These are phyloP conservation scores for Tachystola acroxantha DNA, from an alignment of 2,888 invertebrate genomes.

Conservation along the genomic window DNA sequence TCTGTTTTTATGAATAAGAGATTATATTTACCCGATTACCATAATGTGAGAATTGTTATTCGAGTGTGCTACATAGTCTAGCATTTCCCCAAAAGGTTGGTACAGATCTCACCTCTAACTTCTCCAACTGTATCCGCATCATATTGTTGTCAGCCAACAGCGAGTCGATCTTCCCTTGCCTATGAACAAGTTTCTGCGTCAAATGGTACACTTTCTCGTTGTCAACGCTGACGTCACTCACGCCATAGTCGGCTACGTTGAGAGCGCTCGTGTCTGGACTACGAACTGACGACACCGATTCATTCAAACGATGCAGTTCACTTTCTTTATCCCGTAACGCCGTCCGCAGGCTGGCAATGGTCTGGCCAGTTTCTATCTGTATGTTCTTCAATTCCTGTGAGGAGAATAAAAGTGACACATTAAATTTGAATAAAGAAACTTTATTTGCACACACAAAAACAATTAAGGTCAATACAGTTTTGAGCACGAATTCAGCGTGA, in stretches of 20 bases:
- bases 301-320: slow-evolving; percentile 41
- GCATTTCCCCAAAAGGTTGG: too few species aligned
- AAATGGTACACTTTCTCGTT: slow-evolving; percentile 76
- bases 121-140: slow-evolving; percentile 88
- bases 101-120: slow-evolving; percentile 82
- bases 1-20: too few species aligned
- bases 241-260: slow-evolving; percentile 63
- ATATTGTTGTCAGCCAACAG: slow-evolving; percentile 92
- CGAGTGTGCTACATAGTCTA: too few species aligned
- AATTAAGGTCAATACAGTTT: too few species aligned
- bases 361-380: slow-evolving; percentile 50
- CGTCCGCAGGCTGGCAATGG: slow-evolving; percentile 44
- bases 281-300: slow-evolving; percentile 28
- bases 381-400: slow-evolving; percentile 53
- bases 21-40: too few species aligned
- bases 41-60: too few species aligned
- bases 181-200: slow-evolving; percentile 90
- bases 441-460: too few species aligned
- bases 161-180: slow-evolving; percentile 90
- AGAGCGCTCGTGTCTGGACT: slow-evolving; percentile 49
- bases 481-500: too few species aligned
- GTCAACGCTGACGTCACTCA: slow-evolving; percentile 39
- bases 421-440: too few species aligned
- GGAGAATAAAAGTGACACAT: too few species aligned
- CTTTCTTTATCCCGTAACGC: slow-evolving; percentile 50